Conservation (phyloP, 2,888 invertebrate genomes). For the Acrobasis suavella region DNA sequence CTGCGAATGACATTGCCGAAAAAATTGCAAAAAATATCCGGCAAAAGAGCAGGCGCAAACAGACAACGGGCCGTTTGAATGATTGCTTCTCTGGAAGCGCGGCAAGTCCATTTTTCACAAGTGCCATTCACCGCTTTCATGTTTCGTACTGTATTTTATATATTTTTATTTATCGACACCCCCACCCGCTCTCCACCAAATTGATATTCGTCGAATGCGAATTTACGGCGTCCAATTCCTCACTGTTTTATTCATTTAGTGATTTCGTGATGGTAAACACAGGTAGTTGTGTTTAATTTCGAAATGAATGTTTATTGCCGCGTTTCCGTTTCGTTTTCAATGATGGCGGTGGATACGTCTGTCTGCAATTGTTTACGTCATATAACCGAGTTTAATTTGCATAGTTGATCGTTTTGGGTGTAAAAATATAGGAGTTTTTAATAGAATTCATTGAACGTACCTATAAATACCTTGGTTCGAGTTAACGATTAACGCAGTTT, state of each 20-base stretch:
- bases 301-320: constrained; percentile 80
- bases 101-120: constrained; percentile 83
- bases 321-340: constrained; percentile 72
- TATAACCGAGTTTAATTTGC: background rate
- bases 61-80: constrained; percentile 82
- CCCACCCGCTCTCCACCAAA: constrained; percentile 64
- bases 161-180: constrained; percentile 76
- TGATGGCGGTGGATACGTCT: constrained; percentile 40
- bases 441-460: background rate
- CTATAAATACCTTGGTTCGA: too few relatives aligned
- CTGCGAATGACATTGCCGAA: constrained; percentile 77
- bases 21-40: constrained; percentile 71
- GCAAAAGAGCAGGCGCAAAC: constrained; percentile 79
- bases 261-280: constrained; percentile 79
- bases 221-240: constrained; percentile 73
- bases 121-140: constrained; percentile 81
- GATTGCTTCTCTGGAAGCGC: constrained; percentile 82
- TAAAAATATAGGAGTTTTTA: background rate
- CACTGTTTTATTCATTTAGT: constrained; percentile 82
- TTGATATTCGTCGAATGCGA: constrained; percentile 78
- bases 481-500: too few relatives aligned
- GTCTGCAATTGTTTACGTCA: constrained; percentile 9
- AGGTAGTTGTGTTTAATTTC: constrained; percentile 81
- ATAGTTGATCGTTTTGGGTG: background rate
- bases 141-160: constrained; percentile 75